phyloP scores from a whole-genome alignment of 2,888 invertebrate genomes.

The Drepana falcataria region DNA sequence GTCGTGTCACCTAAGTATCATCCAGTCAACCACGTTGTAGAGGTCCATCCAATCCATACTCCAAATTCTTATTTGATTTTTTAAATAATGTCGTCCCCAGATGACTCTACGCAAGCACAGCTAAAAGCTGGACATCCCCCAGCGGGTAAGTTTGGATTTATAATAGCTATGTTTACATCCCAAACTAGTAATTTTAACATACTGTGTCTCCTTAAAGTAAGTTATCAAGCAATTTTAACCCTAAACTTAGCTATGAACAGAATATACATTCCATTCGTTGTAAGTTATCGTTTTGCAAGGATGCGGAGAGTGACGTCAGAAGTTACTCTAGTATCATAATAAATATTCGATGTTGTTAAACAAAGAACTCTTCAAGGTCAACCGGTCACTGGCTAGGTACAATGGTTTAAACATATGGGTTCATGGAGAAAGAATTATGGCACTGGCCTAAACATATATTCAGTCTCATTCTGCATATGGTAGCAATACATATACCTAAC shows the following conservation, averaged over 20 bases:
- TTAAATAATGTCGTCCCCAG: slow-evolving; percentile 59
- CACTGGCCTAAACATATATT: too few species aligned
- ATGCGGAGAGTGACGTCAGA: slow-evolving; percentile 24
- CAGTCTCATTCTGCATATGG: too few species aligned
- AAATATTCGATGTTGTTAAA: slow-evolving; percentile 38
- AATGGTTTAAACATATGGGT: too few species aligned
- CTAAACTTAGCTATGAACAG: not conserved
- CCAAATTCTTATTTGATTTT: slow-evolving; percentile 1
- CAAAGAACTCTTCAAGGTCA: slow-evolving; percentile 47
- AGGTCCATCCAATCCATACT: slow-evolving; percentile 11
- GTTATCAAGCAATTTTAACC: too few species aligned
- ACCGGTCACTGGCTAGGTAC: slow-evolving; percentile 3
- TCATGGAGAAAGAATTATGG: too few species aligned
- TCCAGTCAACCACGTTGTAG: slow-evolving; percentile 45
- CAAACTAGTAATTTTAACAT: not conserved
- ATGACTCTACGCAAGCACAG: slow-evolving; percentile 78
- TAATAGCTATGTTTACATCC: slow-evolving; percentile 12
- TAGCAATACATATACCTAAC: too few species aligned
- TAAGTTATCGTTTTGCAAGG: not conserved
- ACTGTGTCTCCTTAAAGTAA: too few species aligned
- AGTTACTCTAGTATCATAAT: slow-evolving; percentile 6
- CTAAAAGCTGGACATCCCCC: slow-evolving; percentile 93
- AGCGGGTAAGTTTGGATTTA: slow-evolving; percentile 82
- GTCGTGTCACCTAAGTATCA: slow-evolving; percentile 13
- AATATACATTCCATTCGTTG: not conserved